These are phyloP conservation scores for Orussus abietinus DNA, from an alignment of 1,140 invertebrate species.

Conservation along the genomic window DNA sequence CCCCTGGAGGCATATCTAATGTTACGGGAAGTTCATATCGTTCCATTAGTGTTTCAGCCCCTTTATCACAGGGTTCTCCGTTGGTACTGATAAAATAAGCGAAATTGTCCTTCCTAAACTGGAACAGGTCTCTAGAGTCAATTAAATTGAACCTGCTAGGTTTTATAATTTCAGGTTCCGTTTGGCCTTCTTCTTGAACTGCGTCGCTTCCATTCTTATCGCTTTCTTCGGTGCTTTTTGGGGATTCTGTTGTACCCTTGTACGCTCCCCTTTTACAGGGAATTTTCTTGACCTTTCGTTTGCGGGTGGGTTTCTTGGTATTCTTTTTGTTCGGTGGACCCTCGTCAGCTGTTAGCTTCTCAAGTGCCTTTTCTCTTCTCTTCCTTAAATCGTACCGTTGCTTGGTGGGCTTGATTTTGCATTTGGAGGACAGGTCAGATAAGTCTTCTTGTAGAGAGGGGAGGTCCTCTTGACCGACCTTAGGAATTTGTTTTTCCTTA, in stretches of 20 bases:
- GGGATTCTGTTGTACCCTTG: background rate
- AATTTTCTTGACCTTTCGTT: constrained; percentile 4
- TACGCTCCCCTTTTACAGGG: background rate
- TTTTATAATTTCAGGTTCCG: background rate
- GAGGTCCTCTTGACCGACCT: too few relatives aligned
- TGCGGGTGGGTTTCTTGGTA: too few relatives aligned
- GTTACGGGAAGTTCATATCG: constrained; percentile 3
- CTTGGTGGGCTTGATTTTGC: too few relatives aligned
- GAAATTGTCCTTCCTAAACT: background rate
- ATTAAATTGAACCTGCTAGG: background rate
- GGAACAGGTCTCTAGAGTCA: constrained; percentile 4
- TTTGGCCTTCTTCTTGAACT: background rate
- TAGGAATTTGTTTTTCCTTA: too few relatives aligned
- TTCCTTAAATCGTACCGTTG: too few relatives aligned
- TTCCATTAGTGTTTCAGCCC: constrained; percentile 1
- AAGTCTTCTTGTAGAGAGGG: too few relatives aligned
- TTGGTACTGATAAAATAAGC: constrained; percentile 3
- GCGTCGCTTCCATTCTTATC: background rate
- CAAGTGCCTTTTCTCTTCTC: too few relatives aligned
- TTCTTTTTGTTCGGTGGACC: too few relatives aligned
- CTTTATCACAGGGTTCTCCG: constrained; percentile 2
- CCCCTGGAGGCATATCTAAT: background rate
- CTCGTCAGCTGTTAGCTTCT: too few relatives aligned
- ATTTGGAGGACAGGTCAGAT: too few relatives aligned
- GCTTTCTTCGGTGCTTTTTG: background rate